Conservation (phyloP, 1,140 invertebrate species). For the Limonius californicus region DNA sequence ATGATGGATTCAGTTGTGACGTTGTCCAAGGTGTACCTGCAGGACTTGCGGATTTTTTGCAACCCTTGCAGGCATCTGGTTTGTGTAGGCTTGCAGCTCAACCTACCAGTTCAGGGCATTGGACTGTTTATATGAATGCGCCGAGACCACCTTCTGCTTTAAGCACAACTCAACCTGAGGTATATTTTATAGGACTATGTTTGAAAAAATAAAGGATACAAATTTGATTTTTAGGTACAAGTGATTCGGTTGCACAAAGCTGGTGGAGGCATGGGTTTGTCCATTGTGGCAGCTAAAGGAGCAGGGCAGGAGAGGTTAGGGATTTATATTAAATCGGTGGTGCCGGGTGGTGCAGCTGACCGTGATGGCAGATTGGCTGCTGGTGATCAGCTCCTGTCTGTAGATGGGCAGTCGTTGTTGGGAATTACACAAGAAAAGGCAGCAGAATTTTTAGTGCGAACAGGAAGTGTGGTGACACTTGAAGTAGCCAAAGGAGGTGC, state of each 20-base stretch:
- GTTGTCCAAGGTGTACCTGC: constrained; percentile 82
- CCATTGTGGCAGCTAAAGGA: constrained; percentile 91
- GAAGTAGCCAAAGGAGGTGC: constrained; percentile 98
- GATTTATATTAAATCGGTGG: constrained; percentile 97
- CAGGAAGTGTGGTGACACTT: constrained; percentile 87
- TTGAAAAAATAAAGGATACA: no score
- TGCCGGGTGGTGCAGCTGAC: constrained; percentile 92
- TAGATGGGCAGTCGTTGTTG: constrained; percentile 89
- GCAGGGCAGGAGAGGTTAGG: constrained; percentile 86
- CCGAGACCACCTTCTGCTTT: constrained; percentile 53
- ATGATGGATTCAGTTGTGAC: constrained; percentile 98
- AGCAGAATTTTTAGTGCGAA: constrained; percentile 92
- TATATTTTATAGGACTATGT: constrained; percentile 20
- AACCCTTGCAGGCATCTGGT: constrained; percentile 79
- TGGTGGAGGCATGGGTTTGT: constrained; percentile 87
- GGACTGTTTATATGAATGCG: constrained; percentile 88
- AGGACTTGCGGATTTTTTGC: constrained; percentile 89
- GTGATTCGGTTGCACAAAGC: constrained; percentile 89
- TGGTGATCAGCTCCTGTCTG: constrained; percentile 95
- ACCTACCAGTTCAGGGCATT: constrained; percentile 83
- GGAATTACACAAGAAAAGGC: constrained; percentile 97
- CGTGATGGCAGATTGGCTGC: constrained; percentile 89
- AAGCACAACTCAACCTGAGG: constrained; percentile 45
- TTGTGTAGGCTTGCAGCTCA: constrained; percentile 87
- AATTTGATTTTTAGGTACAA: constrained; percentile 58